phyloP scores from a whole-genome alignment of 2,888 invertebrate species.

The Eremobia ochroleuca region DNA sequence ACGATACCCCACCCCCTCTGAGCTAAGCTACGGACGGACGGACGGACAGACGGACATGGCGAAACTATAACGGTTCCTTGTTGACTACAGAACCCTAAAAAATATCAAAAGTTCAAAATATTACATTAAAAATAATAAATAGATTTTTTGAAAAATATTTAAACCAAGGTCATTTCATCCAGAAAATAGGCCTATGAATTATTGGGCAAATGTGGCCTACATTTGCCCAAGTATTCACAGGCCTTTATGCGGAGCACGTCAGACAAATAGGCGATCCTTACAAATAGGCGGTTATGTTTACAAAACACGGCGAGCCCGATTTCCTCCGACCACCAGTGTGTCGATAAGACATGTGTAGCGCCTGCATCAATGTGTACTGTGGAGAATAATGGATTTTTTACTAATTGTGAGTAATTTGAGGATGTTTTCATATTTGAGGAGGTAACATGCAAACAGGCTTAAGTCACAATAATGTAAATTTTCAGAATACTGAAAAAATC shows the following conservation, averaged over 20 bases:
- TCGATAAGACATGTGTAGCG: slow-evolving; percentile 57
- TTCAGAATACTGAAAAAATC: no score
- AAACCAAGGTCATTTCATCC: no score
- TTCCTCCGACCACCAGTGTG: slow-evolving; percentile 61
- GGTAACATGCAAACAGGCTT: no score
- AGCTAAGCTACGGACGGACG: no score
- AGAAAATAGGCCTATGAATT: no score
- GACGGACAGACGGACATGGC: no score
- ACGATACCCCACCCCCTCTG: no score
- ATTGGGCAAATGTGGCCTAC: no score
- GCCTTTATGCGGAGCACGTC: slow-evolving; percentile 15
- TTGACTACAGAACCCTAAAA: no score
- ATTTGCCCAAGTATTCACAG: background rate
- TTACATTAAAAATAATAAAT: background rate
- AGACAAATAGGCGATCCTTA: slow-evolving; percentile 45
- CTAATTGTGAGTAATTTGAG: slow-evolving; percentile 67
- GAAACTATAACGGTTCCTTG: no score
- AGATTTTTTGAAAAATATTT: background rate
- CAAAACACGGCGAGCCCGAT: slow-evolving; percentile 65
- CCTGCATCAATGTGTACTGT: slow-evolving; percentile 53
- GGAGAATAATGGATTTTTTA: slow-evolving; percentile 68
- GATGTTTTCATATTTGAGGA: background rate
- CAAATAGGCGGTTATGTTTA: slow-evolving; percentile 65
- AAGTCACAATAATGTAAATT: no score
- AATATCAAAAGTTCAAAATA: background rate